These are phyloP conservation scores for Heliothis virescens DNA, from an alignment of 1,140 invertebrate genomes.

Conservation along the genomic window DNA sequence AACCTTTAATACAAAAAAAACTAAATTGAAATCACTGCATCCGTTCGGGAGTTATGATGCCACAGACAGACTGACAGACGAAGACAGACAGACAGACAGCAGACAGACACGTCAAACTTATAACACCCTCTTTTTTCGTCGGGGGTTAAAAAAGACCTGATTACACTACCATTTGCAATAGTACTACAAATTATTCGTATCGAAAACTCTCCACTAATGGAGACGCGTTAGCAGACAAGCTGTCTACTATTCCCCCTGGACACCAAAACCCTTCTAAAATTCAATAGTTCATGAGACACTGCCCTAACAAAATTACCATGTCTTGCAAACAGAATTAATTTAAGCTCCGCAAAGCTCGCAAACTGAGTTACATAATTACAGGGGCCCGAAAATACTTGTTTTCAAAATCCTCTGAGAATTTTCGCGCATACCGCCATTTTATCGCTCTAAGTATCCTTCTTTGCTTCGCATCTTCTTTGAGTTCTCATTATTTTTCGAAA, in stretches of 20 bases:
- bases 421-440: conserved; percentile 4
- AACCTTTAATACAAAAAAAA: no score
- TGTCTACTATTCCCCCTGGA: not conserved
- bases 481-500: conserved; percentile 25
- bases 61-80: no score
- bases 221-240: not conserved
- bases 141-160: no score
- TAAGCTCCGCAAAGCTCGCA: not conserved
- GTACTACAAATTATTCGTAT: no score
- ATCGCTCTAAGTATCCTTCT: not conserved
- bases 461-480: not conserved
- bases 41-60: no score
- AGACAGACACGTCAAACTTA: no score
- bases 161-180: no score
- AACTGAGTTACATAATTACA: conserved; percentile 13
- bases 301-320: conserved; percentile 23
- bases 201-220: not conserved
- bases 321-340: conserved; percentile 13
- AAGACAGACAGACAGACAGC: no score
- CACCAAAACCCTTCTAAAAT: not conserved
- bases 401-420: conserved; percentile 10
- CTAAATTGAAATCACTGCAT: no score
- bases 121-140: no score
- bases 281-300: conserved; percentile 1
- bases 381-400: conserved; percentile 8